Evolutionary conservation across 2,797 vertebrate species (phyloP).

Genomic region (Enoplosus armatus): DNA sequence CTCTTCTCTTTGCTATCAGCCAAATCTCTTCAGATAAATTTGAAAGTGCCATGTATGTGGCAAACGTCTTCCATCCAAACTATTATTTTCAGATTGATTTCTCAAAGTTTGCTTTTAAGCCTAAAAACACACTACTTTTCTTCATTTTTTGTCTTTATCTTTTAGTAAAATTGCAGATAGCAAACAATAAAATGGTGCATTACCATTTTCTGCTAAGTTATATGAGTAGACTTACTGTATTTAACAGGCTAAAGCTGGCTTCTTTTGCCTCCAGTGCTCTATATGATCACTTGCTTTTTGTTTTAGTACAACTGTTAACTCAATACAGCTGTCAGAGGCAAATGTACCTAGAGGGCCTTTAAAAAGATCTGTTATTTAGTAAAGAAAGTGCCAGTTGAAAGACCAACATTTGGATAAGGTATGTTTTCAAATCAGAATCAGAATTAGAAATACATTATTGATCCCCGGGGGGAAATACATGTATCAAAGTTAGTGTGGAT

Average conservation of each 20-base stretch:
- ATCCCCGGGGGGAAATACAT: no score
- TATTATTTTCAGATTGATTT: neutral
- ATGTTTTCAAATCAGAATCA: constrained; percentile 17
- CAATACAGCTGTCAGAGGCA: neutral
- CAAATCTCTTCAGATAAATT: neutral
- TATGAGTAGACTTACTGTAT: neutral
- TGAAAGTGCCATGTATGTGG: constrained; percentile 17
- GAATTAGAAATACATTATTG: no score
- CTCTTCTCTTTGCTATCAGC: constrained; percentile 1
- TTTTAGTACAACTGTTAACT: constrained; percentile 9
- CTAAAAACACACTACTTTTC: neutral
- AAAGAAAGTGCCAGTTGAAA: no score
- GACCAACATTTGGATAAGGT: neutral
- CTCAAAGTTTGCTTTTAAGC: neutral
- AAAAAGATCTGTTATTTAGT: neutral
- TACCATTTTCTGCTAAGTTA: neutral
- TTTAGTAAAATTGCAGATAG: neutral
- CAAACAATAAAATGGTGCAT: neutral
- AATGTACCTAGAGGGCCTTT: neutral
- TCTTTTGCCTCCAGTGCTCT: neutral
- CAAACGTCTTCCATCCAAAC: neutral
- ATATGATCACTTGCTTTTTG: neutral
- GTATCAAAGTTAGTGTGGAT: neutral
- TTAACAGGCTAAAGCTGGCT: neutral
- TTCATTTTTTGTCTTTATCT: neutral